Evolutionary conservation across 1,140 invertebrate species (phyloP), one percentile per base, ranked within the genome.

Genomic region (Fragariocoptes setiger): DNA sequence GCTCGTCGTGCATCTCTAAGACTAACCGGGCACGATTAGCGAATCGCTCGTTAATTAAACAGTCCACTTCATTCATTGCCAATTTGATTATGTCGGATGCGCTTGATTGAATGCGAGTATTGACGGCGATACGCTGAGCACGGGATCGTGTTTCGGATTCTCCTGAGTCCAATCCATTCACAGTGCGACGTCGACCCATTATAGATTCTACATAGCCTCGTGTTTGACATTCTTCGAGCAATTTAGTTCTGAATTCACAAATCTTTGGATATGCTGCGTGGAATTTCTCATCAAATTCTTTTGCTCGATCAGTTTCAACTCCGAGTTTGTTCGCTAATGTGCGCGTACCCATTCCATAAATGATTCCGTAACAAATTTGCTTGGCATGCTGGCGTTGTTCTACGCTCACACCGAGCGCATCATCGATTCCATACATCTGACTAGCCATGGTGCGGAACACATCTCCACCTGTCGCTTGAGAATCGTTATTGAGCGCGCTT

Each of bases 291-390:
- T 76, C 70, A 56, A 90, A 75, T 22, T 66, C 57, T 2, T 61
- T 61, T 0, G 86, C 85, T 51, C 86, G 74, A 38, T 69, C 57
- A 56, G 79, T 74, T 3, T 65, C 62, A n/a, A 86, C 66, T 41
- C 69, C 68, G 16, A 95, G 57, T 41, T 72, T 67, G 44, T 83
- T 72, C 0, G 72, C 66, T n/a, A 97, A 60, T 1, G 75, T 66
- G 52, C 71, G 76, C 13, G 68, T 62, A 12, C 86, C 80, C 69
- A 94, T 94, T n/a, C 88, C 88, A 57, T 95, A 95, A 38, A 97
- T 74, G 48, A 97, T 82, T 5, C 80, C 88, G 61, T 95, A 97
- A 51, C 80, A 88, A 14, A 95, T 67, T 61, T 90, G 70, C 57
- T 94, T 92, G 0, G 80, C 74, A 50, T 74, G 70, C 50, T 83